Conservation (phyloP, 2,113 vertebrate genomes). For the Pseudorectes ferrugineus region DNA sequence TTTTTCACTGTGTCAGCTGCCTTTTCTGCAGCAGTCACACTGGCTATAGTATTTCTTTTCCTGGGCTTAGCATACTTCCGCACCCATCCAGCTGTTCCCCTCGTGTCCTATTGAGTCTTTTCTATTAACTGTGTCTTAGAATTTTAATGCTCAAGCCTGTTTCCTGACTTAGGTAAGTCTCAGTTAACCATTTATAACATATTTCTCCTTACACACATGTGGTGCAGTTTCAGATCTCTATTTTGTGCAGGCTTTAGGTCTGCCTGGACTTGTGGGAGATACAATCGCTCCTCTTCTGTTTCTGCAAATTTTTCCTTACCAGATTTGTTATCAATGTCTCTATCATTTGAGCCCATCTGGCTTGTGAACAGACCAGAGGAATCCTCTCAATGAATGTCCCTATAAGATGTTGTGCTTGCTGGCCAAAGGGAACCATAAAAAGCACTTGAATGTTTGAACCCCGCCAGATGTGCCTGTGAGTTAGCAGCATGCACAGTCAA, state of each 20-base stretch:
- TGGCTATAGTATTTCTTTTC: slow-evolving; percentile 47
- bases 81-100: slow-evolving; percentile 62
- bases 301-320: not conserved
- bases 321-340: not conserved
- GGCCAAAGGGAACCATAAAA: not conserved
- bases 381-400: not conserved
- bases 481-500: not conserved
- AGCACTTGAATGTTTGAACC: not conserved
- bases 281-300: not conserved
- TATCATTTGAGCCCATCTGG: not conserved
- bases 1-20: slow-evolving; percentile 41
- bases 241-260: slow-evolving; percentile 46
- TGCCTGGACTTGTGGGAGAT: slow-evolving; percentile 12
- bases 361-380: not conserved
- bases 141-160: slow-evolving; percentile 76
- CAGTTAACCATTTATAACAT: slow-evolving; percentile 70
- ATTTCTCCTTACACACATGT: slow-evolving; percentile 64
- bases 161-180: slow-evolving; percentile 70
- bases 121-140: slow-evolving; percentile 66
- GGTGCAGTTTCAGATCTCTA: slow-evolving; percentile 39
- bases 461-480: slow-evolving; percentile 3
- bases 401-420: not conserved
- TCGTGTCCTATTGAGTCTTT: slow-evolving; percentile 68
- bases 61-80: not conserved
- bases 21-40: slow-evolving; percentile 28